Base-by-base conservation (phyloP, 2,888 invertebrate species). In the Alsophila aescularia region DNA sequence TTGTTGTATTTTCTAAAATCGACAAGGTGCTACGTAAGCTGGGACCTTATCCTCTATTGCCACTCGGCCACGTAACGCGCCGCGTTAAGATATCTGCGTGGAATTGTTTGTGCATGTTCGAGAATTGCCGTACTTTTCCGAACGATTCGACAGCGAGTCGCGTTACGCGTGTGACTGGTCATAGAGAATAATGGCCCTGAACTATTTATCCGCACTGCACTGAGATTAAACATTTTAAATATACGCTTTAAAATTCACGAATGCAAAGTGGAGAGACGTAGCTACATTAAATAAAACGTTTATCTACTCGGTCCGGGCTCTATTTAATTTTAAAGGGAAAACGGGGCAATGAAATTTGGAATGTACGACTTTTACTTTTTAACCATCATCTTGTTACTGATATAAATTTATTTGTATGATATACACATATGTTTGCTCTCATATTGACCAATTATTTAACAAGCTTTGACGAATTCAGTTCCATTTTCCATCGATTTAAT, bases 231-330 rank as follows among this genome's bases (percentile, higher is more conserved):
- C 62, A 62, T 59, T 65, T 60, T 54, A 55, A 54, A 56, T 69
- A 65, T 53, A 60, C 44, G 52, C 65, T 66, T 69, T 64, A 61
- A 66, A 64, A 66, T 67, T 66, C 54, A 66, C 58, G 44, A 67
- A 69, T 66, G 60, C 58, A 64, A 67, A 67, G 56, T 66, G 60
- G 55, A 60, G 58, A 62, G 62, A 64, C 54, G 62, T 58, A n/a
- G n/a, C n/a, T n/a, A 59, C 51, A 62, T 58, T 53, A 64, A 67
- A 67, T 63, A 63, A 67, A 68, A 59, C 58, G 62, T 72, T 70
- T 63, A 67, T 59, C 58, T 62, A 52, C 48, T 39, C 50, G 35
- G 39, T 18, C n/a, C 39, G 29, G 44, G 16, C 48, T 50, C 47
- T 52, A 57, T 67, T 64, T 60, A 53, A 54, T 54, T 57, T 53